Conservation (phyloP, 2,113 vertebrate genomes). For the Oreotrochilus melanogaster region DNA sequence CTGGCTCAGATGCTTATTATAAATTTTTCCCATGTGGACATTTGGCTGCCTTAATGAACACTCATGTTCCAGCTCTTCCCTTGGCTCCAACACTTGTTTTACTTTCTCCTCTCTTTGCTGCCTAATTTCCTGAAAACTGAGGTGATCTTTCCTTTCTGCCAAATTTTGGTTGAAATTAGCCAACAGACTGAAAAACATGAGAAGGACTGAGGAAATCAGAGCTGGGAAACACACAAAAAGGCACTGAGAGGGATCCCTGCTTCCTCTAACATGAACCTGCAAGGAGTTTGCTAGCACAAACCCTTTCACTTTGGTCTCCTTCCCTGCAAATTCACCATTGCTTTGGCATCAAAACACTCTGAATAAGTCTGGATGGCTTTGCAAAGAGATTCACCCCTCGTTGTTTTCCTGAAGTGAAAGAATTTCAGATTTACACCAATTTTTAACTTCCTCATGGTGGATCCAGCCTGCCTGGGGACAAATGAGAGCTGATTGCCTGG, state of each 20-base stretch:
- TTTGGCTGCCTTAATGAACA: conserved; percentile 28
- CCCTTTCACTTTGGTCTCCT: not conserved
- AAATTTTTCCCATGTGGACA: conserved; percentile 34
- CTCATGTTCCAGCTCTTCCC: conserved; percentile 28
- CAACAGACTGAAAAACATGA: not conserved
- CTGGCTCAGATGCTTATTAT: conserved; percentile 16
- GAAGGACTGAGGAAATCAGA: not conserved
- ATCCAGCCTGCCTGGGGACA: not conserved
- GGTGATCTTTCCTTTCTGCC: conserved; percentile 39
- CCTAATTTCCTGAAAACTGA: conserved; percentile 51
- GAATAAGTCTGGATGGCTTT: not conserved
- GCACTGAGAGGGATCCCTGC: not conserved
- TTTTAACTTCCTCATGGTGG: not conserved
- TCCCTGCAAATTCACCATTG: not conserved
- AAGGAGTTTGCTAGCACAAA: not conserved
- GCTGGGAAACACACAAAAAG: not conserved
- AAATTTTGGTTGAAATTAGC: conserved; percentile 9
- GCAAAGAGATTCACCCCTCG: not conserved
- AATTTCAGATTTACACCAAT: not conserved
- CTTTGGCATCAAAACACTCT: not conserved
- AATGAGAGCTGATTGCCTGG: not conserved
- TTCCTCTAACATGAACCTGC: not conserved
- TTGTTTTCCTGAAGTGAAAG: not conserved
- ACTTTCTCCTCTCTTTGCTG: conserved; percentile 42
- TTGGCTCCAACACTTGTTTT: conserved; percentile 9